These are phyloP conservation scores for Quiscalus mexicanus DNA, from an alignment of 2,113 vertebrate species.

Conservation along the genomic window DNA sequence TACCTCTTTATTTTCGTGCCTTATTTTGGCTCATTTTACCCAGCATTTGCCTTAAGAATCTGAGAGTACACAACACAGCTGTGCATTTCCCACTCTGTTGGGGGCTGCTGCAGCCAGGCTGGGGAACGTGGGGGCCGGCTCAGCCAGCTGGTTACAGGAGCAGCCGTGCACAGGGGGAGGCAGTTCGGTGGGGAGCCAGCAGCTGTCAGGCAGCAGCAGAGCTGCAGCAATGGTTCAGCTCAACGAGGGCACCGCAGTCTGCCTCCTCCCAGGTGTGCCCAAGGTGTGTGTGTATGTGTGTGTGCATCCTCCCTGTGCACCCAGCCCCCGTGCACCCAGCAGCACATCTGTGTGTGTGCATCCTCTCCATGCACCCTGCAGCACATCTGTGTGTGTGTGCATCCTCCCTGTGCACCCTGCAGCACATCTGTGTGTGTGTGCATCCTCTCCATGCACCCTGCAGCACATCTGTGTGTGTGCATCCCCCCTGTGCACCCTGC, in stretches of 20 bases:
- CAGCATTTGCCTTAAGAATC: neutral
- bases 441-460: neutral
- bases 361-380: no score
- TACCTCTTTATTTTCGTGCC: neutral
- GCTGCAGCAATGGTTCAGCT: neutral
- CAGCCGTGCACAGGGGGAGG: neutral
- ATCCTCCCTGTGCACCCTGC: no score
- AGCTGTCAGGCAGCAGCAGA: rapidly evolving
- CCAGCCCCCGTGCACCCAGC: rapidly evolving
- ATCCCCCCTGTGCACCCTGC: neutral
- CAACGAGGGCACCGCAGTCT: neutral
- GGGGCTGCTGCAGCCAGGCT: rapidly evolving
- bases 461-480: neutral
- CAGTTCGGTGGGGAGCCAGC: neutral
- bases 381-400: no score
- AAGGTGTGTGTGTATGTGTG: rapidly evolving
- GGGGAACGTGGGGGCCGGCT: neutral
- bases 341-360: neutral
- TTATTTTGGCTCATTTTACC: neutral
- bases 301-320: neutral
- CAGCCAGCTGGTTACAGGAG: neutral
- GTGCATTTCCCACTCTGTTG: neutral
- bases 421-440: no score
- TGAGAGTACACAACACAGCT: neutral
- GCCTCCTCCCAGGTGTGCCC: neutral